These are phyloP conservation scores for Achlya flavicornis DNA, from an alignment of 2,888 invertebrate species.

Conservation along the genomic window DNA sequence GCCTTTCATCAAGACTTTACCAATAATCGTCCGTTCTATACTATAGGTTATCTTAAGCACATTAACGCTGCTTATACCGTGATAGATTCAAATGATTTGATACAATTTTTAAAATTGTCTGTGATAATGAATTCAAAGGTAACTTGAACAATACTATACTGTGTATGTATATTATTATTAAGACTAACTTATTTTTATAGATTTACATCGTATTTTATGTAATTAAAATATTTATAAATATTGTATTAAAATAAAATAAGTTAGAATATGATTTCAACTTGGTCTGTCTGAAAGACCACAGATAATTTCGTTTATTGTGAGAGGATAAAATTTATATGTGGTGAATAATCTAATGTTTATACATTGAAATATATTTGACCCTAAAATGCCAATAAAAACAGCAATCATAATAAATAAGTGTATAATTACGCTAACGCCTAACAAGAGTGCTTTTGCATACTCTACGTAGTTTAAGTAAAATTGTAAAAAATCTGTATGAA, in stretches of 20 bases:
- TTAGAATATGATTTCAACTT: too few species aligned
- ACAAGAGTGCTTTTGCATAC: not conserved
- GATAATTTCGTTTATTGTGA: too few species aligned
- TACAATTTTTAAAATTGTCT: constrained; percentile 57
- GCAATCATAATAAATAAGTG: too few species aligned
- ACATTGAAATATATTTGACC: too few species aligned
- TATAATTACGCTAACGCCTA: too few species aligned
- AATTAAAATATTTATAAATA: not conserved
- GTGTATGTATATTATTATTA: constrained; percentile 17
- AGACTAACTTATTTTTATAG: constrained; percentile 50
- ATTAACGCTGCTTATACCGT: not conserved
- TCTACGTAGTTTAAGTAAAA: not conserved
- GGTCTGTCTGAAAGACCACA: too few species aligned
- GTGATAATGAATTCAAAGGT: constrained; percentile 72
- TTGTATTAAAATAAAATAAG: not conserved
- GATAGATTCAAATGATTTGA: constrained; percentile 33
- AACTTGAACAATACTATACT: constrained; percentile 43
- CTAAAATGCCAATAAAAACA: too few species aligned
- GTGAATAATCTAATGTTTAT: too few species aligned
- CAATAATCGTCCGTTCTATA: not conserved
- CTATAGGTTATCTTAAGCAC: not conserved
- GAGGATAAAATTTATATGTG: too few species aligned
- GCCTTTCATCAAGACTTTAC: too few species aligned
- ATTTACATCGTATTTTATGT: constrained; percentile 12
- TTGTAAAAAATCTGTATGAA: not conserved